Evolutionary conservation across 1,140 invertebrate genomes (phyloP), one percentile per base, ranked within the genome.

Genomic region (Ganaspis sp.): DNA sequence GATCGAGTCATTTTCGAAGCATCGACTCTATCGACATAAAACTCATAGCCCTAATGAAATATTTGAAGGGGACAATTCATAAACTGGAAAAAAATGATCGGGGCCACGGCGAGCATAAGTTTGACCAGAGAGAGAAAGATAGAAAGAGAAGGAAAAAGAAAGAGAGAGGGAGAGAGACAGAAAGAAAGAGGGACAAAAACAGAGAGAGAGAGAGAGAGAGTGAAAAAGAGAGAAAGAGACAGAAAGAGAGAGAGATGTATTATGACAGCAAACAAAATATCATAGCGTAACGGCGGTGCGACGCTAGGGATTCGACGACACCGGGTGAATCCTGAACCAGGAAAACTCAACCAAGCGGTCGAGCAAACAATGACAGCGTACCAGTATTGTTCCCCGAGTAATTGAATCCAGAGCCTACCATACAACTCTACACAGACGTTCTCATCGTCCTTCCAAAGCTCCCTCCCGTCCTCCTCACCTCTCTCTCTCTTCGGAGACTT

Each of bases 341-440:
- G 83, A 89, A 90, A 89, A 85, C 84, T 87, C 81, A 84, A 87
- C 83, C 86, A 81, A 85, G 81, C 84, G 84, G 83, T 84, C 86
- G 87, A 84, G 86, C 85, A 89, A 90, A 91, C 87, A 91, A 90
- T 89, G 85, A 86, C 86, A 86, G 75, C 81, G 78, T 83, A 86
- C 84, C 86, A 79, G 88, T 87, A 91, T 91, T 90, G 89, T 90
- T 90, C 90, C 86, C 85, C 86, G 80, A 90, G 88, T 91, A 91
- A 91, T 91, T 91, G 90, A 91, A 91, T 91, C 87, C 86, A 85
- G 84, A 45, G 42, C 42, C 42, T 45, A 49, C 1, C 45, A 15
- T 49, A 49, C 45, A 17, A 17, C n/a, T 49, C 79, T 81, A 76
- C 74, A 29, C 40, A 9, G 38, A 42, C 58, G 77, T 70, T 75